Conservation (phyloP, 1,140 invertebrate genomes). For the Drosophila elegans region DNA sequence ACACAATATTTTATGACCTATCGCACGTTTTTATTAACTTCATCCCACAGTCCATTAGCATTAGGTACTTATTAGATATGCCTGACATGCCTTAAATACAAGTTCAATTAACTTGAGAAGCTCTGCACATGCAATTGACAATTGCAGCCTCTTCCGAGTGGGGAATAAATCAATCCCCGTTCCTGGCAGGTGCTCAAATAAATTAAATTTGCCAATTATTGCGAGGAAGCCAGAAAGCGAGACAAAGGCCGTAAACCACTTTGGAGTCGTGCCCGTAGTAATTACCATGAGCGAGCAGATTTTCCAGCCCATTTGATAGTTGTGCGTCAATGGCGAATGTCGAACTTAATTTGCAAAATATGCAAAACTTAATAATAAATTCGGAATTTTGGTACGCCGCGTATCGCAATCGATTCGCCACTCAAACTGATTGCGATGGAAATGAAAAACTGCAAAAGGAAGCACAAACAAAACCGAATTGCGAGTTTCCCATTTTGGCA, state of each 20-base stretch:
- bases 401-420: constrained; percentile 30
- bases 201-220: constrained; percentile 31
- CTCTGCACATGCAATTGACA: constrained; percentile 18
- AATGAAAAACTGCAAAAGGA: constrained; percentile 34
- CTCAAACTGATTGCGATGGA: constrained; percentile 11
- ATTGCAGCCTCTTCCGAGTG: constrained; percentile 19
- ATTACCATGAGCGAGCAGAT: constrained; percentile 56
- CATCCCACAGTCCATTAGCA: constrained; percentile 5
- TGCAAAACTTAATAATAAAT: constrained; percentile 49
- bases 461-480: constrained; percentile 43
- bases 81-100: constrained; percentile 49
- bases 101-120: constrained; percentile 66
- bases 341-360: constrained; percentile 50
- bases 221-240: neutral
- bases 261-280: constrained; percentile 25
- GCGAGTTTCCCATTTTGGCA: constrained; percentile 52
- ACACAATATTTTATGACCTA: neutral
- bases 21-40: neutral
- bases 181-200: constrained; percentile 30
- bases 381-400: constrained; percentile 3
- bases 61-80: constrained; percentile 7
- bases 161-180: constrained; percentile 46
- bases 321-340: constrained; percentile 46
- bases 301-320: constrained; percentile 62
- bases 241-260: constrained; percentile 31